Evolutionary conservation across 2,113 vertebrate species (phyloP).

Genomic region (Pseudonaja textilis): DNA sequence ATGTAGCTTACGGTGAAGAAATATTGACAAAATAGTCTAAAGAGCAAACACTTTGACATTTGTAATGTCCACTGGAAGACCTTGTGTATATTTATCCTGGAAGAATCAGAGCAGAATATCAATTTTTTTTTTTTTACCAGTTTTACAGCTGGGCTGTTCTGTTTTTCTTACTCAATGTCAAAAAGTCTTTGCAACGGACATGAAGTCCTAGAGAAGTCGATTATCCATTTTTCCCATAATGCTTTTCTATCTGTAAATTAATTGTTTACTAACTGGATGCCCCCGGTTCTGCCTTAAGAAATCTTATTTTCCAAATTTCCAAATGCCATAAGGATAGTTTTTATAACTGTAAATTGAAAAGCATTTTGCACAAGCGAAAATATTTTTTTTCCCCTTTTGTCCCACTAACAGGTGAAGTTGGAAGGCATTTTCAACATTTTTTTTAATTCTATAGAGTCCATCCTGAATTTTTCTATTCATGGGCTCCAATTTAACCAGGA

Average conservation of each 20-base stretch:
- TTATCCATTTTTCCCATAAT: constrained; percentile 38
- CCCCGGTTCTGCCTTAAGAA: neutral
- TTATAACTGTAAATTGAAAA: neutral
- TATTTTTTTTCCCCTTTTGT: neutral
- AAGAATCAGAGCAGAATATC: constrained; percentile 69
- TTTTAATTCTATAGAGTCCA: neutral
- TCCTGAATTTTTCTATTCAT: neutral
- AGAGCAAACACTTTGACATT: constrained; percentile 84
- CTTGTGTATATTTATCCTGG: constrained; percentile 81
- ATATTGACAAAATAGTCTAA: constrained; percentile 82
- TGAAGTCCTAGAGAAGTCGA: constrained; percentile 18
- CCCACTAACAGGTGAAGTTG: neutral
- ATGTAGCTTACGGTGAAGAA: constrained; percentile 72
- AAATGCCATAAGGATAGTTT: neutral
- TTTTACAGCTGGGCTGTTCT: constrained; percentile 52
- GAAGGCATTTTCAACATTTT: neutral
- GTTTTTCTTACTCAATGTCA: constrained; percentile 15
- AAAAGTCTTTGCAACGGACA: constrained; percentile 21
- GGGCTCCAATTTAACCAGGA: neutral
- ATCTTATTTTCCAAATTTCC: neutral
- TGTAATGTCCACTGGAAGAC: constrained; percentile 81
- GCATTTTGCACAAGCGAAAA: neutral
- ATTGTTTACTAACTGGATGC: neutral
- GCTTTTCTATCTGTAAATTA: constrained; percentile 3
- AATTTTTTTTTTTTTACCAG: constrained; percentile 63